These are phyloP conservation scores for Ectobius pallidus DNA, from an alignment of 2,888 invertebrate genomes.

Conservation along the genomic window DNA sequence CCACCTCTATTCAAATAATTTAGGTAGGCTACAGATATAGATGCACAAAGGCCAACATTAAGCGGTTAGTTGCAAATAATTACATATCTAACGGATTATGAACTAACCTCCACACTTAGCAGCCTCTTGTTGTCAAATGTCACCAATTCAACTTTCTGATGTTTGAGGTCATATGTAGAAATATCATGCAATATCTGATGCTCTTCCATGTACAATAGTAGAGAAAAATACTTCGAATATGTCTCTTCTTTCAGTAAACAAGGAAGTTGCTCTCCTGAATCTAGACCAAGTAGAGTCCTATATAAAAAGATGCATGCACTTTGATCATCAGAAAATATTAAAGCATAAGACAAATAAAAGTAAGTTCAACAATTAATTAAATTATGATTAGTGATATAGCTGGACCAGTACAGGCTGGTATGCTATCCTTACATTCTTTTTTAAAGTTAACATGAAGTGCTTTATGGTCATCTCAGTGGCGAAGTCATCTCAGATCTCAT, in stretches of 20 bases:
- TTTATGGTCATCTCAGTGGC: too few relatives aligned
- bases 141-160: constrained; percentile 43
- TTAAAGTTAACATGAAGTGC: too few relatives aligned
- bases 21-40: too few relatives aligned
- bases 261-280: neutral
- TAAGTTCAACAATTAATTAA: too few relatives aligned
- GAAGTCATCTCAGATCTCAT: too few relatives aligned
- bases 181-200: constrained; percentile 50
- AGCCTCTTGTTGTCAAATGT: neutral
- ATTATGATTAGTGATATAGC: too few relatives aligned
- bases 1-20: too few relatives aligned
- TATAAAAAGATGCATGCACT: neutral
- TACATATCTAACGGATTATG: neutral
- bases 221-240: constrained; percentile 46
- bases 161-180: constrained; percentile 47
- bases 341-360: neutral
- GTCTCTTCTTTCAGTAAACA: constrained; percentile 38
- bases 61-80: too few relatives aligned
- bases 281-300: constrained; percentile 13
- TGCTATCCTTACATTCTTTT: too few relatives aligned
- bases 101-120: constrained; percentile 2
- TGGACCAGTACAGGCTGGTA: too few relatives aligned
- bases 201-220: constrained; percentile 50
- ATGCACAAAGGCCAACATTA: too few relatives aligned
- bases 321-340: too few relatives aligned